Conservation (phyloP, 2,888 invertebrate genomes). For the Buathra laborator region DNA sequence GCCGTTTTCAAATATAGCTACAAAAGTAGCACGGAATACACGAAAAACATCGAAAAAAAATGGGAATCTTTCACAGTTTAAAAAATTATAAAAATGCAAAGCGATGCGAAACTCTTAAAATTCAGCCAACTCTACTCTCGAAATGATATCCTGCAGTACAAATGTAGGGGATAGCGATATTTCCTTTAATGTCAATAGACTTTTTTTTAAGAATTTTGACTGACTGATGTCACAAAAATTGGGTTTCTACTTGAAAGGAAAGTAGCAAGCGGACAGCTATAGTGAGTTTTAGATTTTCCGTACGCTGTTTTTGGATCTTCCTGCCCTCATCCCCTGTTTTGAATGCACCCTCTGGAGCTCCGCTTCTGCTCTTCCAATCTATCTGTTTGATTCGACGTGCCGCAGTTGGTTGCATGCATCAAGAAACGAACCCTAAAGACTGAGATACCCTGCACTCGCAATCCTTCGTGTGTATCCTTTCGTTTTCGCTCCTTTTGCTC, state of each 20-base stretch:
- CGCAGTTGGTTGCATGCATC: slow-evolving; percentile 19
- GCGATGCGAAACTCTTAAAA: neutral
- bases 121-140: neutral
- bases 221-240: neutral
- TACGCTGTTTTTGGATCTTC: neutral
- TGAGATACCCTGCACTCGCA: slow-evolving; percentile 66
- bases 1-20: too few relatives aligned
- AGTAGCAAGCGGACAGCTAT: too few relatives aligned
- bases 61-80: neutral
- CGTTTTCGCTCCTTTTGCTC: slow-evolving; percentile 9
- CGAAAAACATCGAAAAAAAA: too few relatives aligned
- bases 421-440: slow-evolving; percentile 27
- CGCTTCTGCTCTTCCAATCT: slow-evolving; percentile 57
- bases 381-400: slow-evolving; percentile 45
- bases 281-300: too few relatives aligned
- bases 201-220: neutral
- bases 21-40: too few relatives aligned
- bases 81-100: neutral
- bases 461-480: slow-evolving; percentile 38
- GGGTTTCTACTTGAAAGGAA: too few relatives aligned
- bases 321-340: neutral
- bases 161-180: neutral
- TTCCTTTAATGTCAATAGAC: neutral
- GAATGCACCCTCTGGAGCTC: neutral
- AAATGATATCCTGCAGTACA: neutral